Conservation (phyloP, 2,113 vertebrate species). For the Scomber colias region DNA sequence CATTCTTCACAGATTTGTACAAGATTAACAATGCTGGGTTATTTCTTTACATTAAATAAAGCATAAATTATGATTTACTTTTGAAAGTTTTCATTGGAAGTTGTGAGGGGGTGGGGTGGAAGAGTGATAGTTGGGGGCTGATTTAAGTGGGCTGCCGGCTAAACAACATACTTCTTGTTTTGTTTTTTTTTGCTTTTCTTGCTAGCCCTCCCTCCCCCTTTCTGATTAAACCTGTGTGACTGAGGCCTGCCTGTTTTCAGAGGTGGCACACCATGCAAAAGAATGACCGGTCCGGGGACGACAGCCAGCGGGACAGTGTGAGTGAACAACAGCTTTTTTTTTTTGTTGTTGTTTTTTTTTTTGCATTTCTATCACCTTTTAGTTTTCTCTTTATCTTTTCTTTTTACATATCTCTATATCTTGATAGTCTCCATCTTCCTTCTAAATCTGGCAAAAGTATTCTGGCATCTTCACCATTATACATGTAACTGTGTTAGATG, state of each 20-base stretch:
- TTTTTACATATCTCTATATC: neutral
- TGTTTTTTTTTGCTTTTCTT: conserved; percentile 11
- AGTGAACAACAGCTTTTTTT: conserved; percentile 34
- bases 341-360: neutral
- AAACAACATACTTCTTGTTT: neutral
- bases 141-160: neutral
- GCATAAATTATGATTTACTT: neutral
- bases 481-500: neutral
- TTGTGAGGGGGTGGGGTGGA: neutral
- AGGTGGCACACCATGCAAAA: conserved; percentile 79
- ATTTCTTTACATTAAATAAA: neutral
- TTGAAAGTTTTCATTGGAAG: neutral
- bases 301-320: conserved; percentile 72
- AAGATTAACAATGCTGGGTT: neutral
- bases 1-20: neutral
- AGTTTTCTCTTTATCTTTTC: neutral
- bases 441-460: neutral
- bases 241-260: conserved; percentile 51
- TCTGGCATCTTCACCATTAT: neutral
- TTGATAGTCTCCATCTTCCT: neutral
- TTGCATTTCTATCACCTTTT: neutral
- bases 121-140: too few relatives aligned
- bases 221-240: conserved; percentile 34
- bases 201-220: neutral
- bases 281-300: conserved; percentile 73